Conservation (phyloP, 2,797 vertebrate species). For the Margarornis squamiger region DNA sequence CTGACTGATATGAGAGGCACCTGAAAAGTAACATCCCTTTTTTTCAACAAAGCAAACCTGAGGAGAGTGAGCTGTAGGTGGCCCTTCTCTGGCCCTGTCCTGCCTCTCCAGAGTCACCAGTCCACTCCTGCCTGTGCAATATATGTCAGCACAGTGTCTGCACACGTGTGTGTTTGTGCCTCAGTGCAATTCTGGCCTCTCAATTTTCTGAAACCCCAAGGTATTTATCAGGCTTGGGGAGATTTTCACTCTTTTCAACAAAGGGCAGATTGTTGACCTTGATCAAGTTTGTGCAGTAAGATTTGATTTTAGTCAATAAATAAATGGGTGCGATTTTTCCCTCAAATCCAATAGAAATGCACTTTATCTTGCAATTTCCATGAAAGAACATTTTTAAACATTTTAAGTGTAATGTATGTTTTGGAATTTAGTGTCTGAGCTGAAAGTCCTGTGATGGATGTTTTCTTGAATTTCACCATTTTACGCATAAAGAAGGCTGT, state of each 20-base stretch:
- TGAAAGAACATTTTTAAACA: background rate
- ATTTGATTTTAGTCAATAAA: background rate
- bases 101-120: background rate
- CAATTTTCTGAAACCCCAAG: background rate
- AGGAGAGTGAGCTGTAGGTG: background rate
- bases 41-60: background rate
- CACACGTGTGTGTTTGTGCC: accelerated
- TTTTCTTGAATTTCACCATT: background rate
- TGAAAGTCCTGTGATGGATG: constrained; percentile 9
- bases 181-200: background rate
- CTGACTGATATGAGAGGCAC: background rate
- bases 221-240: background rate
- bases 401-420: background rate
- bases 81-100: background rate
- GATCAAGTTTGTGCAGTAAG: background rate
- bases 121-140: accelerated
- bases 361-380: background rate
- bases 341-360: background rate
- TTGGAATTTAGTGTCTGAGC: background rate
- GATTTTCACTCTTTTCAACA: background rate
- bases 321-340: background rate
- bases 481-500: background rate
- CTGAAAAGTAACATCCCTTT: background rate
- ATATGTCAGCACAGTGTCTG: accelerated
- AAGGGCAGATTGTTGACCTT: background rate